phyloP scores from a whole-genome alignment of 1,140 invertebrate genomes.

The Drosophila azteca region DNA sequence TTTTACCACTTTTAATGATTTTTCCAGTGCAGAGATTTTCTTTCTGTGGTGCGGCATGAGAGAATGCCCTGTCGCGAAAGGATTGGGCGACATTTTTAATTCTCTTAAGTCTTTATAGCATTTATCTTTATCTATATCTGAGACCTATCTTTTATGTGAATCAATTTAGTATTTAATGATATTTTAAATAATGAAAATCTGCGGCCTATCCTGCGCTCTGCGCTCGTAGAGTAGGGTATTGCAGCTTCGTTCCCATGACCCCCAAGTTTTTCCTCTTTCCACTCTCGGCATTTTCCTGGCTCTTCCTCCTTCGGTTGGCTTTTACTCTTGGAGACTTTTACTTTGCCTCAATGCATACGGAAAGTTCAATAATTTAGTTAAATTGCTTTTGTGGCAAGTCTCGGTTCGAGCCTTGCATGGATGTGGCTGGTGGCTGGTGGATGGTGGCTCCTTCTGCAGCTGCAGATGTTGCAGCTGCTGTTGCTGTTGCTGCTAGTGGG shows the following conservation, averaged over 20 bases:
- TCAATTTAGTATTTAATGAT: no score
- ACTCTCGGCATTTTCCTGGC: conserved; percentile 16
- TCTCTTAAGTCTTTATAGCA: no score
- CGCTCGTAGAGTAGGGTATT: conserved; percentile 6
- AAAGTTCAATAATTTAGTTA: conserved; percentile 77
- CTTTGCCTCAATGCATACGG: conserved; percentile 51
- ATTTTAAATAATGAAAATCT: background rate
- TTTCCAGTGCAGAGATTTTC: conserved; percentile 37
- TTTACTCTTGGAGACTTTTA: conserved; percentile 36
- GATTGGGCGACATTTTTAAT: no score
- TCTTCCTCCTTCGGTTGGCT: conserved; percentile 33
- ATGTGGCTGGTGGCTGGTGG: conserved; percentile 27
- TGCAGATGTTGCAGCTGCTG: conserved; percentile 10
- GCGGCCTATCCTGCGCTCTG: background rate
- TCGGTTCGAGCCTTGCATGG: conserved; percentile 3
- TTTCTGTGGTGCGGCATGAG: no score
- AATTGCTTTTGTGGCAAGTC: conserved; percentile 71
- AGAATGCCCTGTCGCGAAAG: no score
- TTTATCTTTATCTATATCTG: background rate
- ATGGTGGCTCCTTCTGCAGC: conserved; percentile 15
- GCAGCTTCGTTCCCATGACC: conserved; percentile 7
- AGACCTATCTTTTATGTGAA: background rate
- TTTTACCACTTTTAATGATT: conserved; percentile 49
- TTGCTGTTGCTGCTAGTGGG: conserved; percentile 30
- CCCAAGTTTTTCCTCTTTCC: conserved; percentile 26